These are phyloP conservation scores for Bicyclus anynana DNA, from an alignment of 1,140 invertebrate species.

Conservation along the genomic window DNA sequence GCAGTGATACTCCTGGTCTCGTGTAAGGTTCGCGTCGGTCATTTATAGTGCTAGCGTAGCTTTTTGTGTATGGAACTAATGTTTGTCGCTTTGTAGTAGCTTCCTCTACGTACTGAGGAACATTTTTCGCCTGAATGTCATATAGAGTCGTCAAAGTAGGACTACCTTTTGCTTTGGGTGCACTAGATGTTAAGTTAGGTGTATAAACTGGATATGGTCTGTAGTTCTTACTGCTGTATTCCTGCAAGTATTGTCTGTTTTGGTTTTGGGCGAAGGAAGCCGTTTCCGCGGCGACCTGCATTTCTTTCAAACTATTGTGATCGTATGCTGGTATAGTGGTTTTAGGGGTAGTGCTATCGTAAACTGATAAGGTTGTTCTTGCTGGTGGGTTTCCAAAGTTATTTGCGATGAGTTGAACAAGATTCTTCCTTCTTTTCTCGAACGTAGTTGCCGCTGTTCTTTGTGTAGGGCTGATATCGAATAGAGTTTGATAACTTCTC, in stretches of 20 bases:
- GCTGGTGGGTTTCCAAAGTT: conserved; percentile 54
- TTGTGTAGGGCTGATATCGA: conserved; percentile 51
- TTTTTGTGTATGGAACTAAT: conserved; percentile 62
- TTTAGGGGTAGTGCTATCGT: conserved; percentile 55
- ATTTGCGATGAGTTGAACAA: conserved; percentile 61
- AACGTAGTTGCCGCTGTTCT: conserved; percentile 49
- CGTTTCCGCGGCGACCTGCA: conserved; percentile 85
- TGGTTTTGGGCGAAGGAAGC: conserved; percentile 82
- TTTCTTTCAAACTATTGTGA: conserved; percentile 76
- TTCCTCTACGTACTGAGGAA: conserved; percentile 35
- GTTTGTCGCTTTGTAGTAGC: conserved; percentile 62
- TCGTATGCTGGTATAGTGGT: conserved; percentile 44
- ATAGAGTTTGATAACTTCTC: conserved; percentile 52
- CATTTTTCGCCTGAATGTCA: conserved; percentile 48
- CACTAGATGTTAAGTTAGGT: conserved; percentile 43
- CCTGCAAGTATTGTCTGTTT: conserved; percentile 64
- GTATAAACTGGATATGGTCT: conserved; percentile 64
- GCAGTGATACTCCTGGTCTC: conserved; percentile 59
- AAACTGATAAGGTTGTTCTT: conserved; percentile 50
- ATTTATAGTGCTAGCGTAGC: conserved; percentile 42
- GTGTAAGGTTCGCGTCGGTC: conserved; percentile 66
- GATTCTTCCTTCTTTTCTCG: conserved; percentile 56
- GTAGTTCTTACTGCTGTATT: conserved; percentile 59
- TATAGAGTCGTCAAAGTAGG: conserved; percentile 60
- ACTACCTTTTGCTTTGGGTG: conserved; percentile 48